These are phyloP conservation scores for Schizaphis graminum DNA, from an alignment of 2,888 invertebrate species.

Conservation along the genomic window DNA sequence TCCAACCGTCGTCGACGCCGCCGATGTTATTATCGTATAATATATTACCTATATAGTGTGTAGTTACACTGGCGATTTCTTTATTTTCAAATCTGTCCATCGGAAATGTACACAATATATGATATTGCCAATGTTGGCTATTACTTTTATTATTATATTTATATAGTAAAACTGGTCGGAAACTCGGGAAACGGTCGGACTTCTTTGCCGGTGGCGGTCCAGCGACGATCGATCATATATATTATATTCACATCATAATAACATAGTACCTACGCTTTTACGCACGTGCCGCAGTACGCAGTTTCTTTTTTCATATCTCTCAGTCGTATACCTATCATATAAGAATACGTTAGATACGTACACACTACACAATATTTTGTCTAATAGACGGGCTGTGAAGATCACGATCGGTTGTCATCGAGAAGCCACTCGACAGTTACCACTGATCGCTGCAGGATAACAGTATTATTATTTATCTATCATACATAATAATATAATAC, in stretches of 20 bases:
- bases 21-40: not conserved
- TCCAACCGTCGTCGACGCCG: not conserved
- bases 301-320: not conserved
- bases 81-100: not conserved
- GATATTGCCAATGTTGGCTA: not conserved
- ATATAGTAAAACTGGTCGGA: not conserved
- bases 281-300: not conserved
- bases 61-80: not conserved
- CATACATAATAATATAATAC: no score
- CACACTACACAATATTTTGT: not conserved
- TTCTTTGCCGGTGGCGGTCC: not conserved
- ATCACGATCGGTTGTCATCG: not conserved
- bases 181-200: not conserved
- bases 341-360: not conserved
- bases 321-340: no score
- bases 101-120: not conserved
- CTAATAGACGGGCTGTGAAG: not conserved
- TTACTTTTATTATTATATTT: not conserved
- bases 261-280: not conserved
- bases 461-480: not conserved
- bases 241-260: not conserved
- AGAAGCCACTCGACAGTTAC: not conserved
- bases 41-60: not conserved
- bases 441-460: not conserved
- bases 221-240: not conserved